Evolutionary conservation across 2,888 invertebrate species (phyloP), one percentile per base, ranked within the genome.

Genomic region (Terebella lapidaria): DNA sequence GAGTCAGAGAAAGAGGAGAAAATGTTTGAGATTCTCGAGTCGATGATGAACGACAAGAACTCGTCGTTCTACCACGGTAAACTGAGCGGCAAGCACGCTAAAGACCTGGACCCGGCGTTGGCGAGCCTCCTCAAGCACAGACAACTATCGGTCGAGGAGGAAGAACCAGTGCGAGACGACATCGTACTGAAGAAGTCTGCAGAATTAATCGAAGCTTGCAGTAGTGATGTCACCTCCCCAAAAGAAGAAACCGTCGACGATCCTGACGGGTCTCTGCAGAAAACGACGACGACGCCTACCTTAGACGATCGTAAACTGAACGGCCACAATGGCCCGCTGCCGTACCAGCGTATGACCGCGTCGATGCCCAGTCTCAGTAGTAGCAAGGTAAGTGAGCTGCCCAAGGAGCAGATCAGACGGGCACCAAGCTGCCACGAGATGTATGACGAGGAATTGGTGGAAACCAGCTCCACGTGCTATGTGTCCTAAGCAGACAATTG

Each of bases 391-490:
- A n/a, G n/a, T n/a, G n/a, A n/a, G n/a, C n/a, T n/a, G n/a, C n/a
- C n/a, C n/a, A n/a, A n/a, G n/a, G n/a, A n/a, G 56, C 49, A 57
- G n/a, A 10, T 35, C n/a, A n/a, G 42, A 35, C 15, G 49, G 27
- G 35, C 55, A 5, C 64, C 64, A 15, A 65, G 64, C 29, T 66
- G 60, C 25, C 54, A 59, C 10, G 67, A 67, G 28, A 59, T 67
- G 25, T 67, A 67, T 45, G 67, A 67, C 54, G 67, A 67, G 55
- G 65, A 65, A 22, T 46, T 62, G 28, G 52, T 65, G 24, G 59
- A 65, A 28, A 63, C 49, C 20, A 65, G 59, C 42, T 53, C 53
- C 22, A 28, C 45, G 5, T 67, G 67, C 54, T 67, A 67, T 46
- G 58, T 67, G 61, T 49, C 49, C 22, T 49, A 22, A 49, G 42